A percentile compares a stretch with the other conserved stretches of the same genome.
These are phyloP conservation scores for Bos javanicus DNA, from an alignment of 2,113 vertebrate species.

Conservation along the genomic window DNA sequence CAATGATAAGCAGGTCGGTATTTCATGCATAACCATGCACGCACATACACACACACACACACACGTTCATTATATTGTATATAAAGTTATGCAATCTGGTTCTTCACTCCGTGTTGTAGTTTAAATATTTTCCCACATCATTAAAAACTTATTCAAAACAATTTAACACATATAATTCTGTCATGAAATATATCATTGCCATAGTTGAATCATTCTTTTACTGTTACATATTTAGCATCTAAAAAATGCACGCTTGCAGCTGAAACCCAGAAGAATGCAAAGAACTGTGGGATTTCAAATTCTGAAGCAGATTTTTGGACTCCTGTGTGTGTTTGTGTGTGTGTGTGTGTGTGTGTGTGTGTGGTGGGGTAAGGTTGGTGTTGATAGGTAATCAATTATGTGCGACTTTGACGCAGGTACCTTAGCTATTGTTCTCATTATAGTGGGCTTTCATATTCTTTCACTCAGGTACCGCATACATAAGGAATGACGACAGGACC, in stretches of 20 bases:
- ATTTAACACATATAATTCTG: background rate
- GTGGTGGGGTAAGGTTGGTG: background rate
- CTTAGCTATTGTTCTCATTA: slow-evolving; percentile 3
- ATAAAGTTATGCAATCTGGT: background rate
- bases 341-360: background rate
- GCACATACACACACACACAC: background rate
- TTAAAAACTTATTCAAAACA: background rate
- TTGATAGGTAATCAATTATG: background rate
- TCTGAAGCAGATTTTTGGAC: background rate
- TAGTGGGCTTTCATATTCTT: slow-evolving; percentile 52
- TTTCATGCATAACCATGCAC: background rate
- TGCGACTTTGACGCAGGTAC: background rate
- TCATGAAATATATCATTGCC: background rate
- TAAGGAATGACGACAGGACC: slow-evolving; percentile 67
- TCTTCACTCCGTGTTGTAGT: background rate
- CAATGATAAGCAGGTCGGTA: background rate
- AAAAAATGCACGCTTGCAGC: background rate
- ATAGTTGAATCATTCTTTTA: background rate
- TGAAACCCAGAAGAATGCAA: background rate
- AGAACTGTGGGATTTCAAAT: background rate
- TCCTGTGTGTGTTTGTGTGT: background rate
- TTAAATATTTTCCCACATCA: background rate
- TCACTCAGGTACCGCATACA: slow-evolving; percentile 63
- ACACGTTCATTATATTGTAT: background rate
- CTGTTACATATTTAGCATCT: background rate